These are phyloP conservation scores for Pachyramphus minor DNA, from an alignment of 2,113 vertebrate genomes.

Conservation along the genomic window DNA sequence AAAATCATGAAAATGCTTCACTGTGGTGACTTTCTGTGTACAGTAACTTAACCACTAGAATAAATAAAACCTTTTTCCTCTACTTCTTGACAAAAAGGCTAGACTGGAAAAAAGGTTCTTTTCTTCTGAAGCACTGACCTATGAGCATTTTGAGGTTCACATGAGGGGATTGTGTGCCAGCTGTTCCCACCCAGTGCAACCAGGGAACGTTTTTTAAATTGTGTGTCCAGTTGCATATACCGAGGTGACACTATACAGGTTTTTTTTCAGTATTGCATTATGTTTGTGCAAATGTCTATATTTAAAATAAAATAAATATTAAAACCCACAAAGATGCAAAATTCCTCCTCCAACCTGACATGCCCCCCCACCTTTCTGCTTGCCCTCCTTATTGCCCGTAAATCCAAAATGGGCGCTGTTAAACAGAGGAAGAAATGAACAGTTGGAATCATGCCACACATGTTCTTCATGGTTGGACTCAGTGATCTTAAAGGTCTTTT, in stretches of 20 bases:
- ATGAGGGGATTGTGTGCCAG: not conserved
- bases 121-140: not conserved
- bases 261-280: not conserved
- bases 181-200: not conserved
- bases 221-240: not conserved
- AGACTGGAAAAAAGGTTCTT: not conserved
- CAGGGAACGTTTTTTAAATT: not conserved
- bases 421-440: not conserved
- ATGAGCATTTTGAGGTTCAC: not conserved
- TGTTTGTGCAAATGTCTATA: not conserved
- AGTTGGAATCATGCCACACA: not conserved
- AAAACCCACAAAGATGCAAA: not conserved
- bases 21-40: not conserved
- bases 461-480: not conserved
- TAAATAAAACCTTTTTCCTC: not conserved
- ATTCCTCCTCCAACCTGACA: not conserved
- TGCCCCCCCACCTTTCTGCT: not conserved
- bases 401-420: not conserved
- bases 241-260: fast-evolving
- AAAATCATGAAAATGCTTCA: not conserved
- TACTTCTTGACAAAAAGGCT: not conserved
- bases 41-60: not conserved
- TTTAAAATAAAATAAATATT: not conserved
- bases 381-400: not conserved
- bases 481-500: not conserved